These are phyloP conservation scores for Oncorhynchus mykiss DNA, from an alignment of 2,113 vertebrate genomes.

Conservation along the genomic window DNA sequence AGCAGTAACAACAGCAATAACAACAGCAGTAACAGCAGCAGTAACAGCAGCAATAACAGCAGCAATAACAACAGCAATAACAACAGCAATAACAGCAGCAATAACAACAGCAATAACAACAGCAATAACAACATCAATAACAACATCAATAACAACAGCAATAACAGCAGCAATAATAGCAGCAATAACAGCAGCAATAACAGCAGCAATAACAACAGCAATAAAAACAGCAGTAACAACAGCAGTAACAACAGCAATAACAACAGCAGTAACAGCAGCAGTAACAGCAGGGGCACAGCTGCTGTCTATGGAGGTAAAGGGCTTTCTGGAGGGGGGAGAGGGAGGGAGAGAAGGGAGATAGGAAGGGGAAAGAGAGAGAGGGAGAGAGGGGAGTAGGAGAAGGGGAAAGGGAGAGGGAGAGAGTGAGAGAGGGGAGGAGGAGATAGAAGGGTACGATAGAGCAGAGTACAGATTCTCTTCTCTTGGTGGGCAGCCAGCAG, in stretches of 20 bases:
- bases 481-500: constrained; percentile 5
- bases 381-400: no score
- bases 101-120: not conserved
- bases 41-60: not conserved
- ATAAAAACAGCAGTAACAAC: not conserved
- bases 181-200: not conserved
- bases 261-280: not conserved
- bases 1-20: not conserved
- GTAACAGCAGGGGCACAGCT: constrained; percentile 40
- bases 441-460: constrained; percentile 22
- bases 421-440: no score
- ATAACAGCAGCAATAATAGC: not conserved
- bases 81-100: not conserved
- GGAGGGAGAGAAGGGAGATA: not conserved
- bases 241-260: not conserved
- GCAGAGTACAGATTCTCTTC: constrained; percentile 10
- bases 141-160: not conserved
- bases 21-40: not conserved
- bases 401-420: no score
- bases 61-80: accelerated
- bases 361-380: not conserved
- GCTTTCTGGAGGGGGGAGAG: constrained; percentile 43
- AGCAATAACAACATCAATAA: no score
- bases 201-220: not conserved
- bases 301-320: constrained; percentile 45